Percentiles rank a stretch among this genome's conserved stretches.
phyloP scores from a whole-genome alignment of 2,113 vertebrate genomes.

The Esox niger region DNA sequence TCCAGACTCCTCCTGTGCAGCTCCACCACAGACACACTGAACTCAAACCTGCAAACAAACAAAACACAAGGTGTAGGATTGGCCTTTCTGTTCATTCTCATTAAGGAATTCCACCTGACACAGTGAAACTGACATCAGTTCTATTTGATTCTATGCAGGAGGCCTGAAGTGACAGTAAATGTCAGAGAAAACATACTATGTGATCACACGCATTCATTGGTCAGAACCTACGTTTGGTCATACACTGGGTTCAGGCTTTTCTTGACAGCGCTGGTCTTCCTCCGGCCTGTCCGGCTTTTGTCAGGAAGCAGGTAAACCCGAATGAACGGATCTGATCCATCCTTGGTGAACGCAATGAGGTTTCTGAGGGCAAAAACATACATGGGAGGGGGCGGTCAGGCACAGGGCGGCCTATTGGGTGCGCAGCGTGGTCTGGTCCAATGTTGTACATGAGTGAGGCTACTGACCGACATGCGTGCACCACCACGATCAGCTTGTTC shows the following conservation, averaged over 20 bases:
- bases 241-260: constrained; percentile 90
- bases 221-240: constrained; percentile 86
- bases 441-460: not conserved
- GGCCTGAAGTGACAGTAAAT: not conserved
- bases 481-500: constrained; percentile 95
- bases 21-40: constrained; percentile 87
- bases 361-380: constrained; percentile 73
- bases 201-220: too few species aligned
- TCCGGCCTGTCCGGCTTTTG: constrained; percentile 89
- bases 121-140: too few species aligned
- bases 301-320: constrained; percentile 93
- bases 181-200: too few species aligned
- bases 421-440: not conserved
- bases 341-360: constrained; percentile 91
- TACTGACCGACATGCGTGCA: constrained; percentile 89
- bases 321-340: constrained; percentile 90
- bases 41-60: constrained; percentile 83
- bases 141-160: too few species aligned
- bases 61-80: constrained; percentile 10
- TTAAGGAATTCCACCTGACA: too few species aligned
- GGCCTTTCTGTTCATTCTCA: not conserved
- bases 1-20: constrained; percentile 90
- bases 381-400: not conserved
- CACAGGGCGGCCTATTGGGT: too few species aligned
- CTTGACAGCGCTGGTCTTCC: constrained; percentile 89